Evolutionary conservation across 2,797 vertebrate species (phyloP).

Genomic region (Notamacropus eugenii): DNA sequence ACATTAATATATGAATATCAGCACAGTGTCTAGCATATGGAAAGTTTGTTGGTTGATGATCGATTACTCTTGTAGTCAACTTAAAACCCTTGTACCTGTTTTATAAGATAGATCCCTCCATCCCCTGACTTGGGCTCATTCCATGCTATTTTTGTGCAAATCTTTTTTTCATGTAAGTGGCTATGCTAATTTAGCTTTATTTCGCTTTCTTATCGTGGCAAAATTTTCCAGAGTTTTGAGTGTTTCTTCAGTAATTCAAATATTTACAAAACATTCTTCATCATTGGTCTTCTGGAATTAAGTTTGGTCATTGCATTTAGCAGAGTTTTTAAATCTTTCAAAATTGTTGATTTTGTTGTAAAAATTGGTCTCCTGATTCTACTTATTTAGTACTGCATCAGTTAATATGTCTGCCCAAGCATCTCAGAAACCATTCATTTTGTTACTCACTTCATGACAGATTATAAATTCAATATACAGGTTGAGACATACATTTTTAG

Average conservation of each 20-base stretch:
- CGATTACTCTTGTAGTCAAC: not conserved
- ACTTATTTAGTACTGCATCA: not conserved
- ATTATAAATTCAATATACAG: not conserved
- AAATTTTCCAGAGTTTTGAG: not conserved
- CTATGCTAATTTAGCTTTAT: not conserved
- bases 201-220: not conserved
- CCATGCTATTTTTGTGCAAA: not conserved
- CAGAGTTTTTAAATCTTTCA: not conserved
- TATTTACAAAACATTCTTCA: not conserved
- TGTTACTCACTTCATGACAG: not conserved
- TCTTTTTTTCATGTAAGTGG: not conserved
- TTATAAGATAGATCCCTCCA: not conserved
- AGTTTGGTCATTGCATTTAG: not conserved
- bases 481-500: not conserved
- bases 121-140: not conserved
- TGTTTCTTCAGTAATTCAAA: not conserved
- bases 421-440: not conserved
- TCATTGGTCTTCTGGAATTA: not conserved
- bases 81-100: not conserved
- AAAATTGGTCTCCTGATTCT: not conserved
- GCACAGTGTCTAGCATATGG: not conserved
- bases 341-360: not conserved
- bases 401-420: not conserved
- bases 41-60: not conserved
- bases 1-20: not conserved